Base-by-base conservation (phyloP, 2,888 invertebrate genomes). In the Ichneumon xanthorius region DNA sequence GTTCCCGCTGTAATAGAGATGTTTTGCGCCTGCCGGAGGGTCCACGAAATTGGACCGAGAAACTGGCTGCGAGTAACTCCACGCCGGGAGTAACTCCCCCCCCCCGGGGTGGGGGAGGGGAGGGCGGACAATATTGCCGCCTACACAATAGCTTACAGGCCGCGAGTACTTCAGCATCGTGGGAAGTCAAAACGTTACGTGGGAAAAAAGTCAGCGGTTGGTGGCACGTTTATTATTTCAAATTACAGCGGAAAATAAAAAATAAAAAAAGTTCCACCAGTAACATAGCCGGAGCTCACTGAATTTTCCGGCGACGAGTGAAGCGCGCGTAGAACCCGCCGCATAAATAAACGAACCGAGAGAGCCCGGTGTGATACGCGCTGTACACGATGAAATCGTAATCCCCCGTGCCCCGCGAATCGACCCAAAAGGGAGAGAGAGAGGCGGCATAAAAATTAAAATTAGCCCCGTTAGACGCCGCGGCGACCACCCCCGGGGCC, bases 391-490 rank as follows among this genome's bases (percentile, higher is more conserved):
- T 86, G 84, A 83, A 86, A 87, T 80, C 70, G 84, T 88, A 90
- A 89, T 90, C 88, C 88, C 79, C 84, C 84, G 63, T 55, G 45
- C 79, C 76, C 30, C 84, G 79, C 78, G 65, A 83, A 75, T 84
- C 67, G 68, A 75, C 19, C 75, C 50, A 4, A 14, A 63, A 82
- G 72, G 50, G 53, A 53, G 67, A 71, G 19, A 19, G 45, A 65
- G n/a, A 75, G 83, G 87, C 80, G 90, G 91, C 89, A 90, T 91
- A 93, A 93, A 93, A 93, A 94, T 94, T 92, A 93, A 94, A 94
- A 94, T 94, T 94, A 94, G 93, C 92, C 88, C 87, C 26, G 84
- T 80, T 86, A 79, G 80, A 82, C 78, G 7, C 79, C 82, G 65
- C 79, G 33, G 76, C 83, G 72, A 81, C 85, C n/a, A 1, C 22